A percentile compares a stretch with the other conserved stretches of the same genome.
Evolutionary conservation across 1,140 invertebrate genomes (phyloP).

Genomic region (Stegodyphus mimosarum): DNA sequence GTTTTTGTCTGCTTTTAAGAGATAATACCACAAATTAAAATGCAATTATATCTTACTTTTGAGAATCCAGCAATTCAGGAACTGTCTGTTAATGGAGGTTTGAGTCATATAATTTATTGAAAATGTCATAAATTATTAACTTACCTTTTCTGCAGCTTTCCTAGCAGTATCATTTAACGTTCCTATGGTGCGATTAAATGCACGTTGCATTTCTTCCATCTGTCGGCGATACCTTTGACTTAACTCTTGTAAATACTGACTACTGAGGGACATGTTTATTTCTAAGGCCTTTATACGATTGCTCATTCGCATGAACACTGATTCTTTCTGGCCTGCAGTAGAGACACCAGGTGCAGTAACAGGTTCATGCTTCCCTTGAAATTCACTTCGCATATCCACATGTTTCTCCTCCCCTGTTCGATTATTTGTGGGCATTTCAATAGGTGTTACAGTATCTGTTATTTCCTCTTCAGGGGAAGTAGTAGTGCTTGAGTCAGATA

Average conservation of each 20-base stretch:
- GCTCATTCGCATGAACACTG: constrained; percentile 91
- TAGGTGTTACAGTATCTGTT: background rate
- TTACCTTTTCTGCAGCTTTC: constrained; percentile 77
- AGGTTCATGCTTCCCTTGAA: constrained; percentile 48
- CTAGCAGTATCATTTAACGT: constrained; percentile 80
- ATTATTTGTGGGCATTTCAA: constrained; percentile 3
- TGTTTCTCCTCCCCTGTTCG: constrained; percentile 74
- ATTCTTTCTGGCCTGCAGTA: constrained; percentile 83
- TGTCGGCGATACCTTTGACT: constrained; percentile 94
- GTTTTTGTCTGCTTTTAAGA: no score
- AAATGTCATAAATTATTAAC: background rate
- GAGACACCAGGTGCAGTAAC: constrained; percentile 33
- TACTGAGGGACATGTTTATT: constrained; percentile 94
- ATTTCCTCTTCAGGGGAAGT: background rate
- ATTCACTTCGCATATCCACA: constrained; percentile 64
- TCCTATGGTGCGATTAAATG: constrained; percentile 82
- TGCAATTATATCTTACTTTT: no score
- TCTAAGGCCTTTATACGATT: constrained; percentile 96
- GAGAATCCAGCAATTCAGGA: no score
- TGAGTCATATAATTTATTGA: no score
- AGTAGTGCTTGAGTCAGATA: constrained; percentile 12
- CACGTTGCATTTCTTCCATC: constrained; percentile 92
- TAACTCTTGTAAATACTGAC: constrained; percentile 94
- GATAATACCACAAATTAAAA: no score
- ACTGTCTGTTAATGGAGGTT: no score